Evolutionary conservation across 1,140 invertebrate genomes (phyloP).

Genomic region (Drosophila saltans): DNA sequence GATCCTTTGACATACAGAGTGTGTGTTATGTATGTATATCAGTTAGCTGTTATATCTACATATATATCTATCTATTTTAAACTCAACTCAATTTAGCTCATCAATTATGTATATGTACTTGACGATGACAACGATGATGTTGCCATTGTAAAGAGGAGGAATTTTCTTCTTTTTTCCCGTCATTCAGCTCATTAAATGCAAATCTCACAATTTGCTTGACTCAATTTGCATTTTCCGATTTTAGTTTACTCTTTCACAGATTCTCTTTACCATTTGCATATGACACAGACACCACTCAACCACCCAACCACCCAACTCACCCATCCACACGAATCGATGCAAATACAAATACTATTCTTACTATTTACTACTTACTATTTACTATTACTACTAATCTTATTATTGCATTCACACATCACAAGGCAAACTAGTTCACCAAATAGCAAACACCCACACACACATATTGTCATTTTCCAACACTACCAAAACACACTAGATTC

Average conservation of each 20-base stretch:
- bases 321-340: too few relatives aligned
- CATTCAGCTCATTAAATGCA: slow-evolving; percentile 11
- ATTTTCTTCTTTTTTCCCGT: background rate
- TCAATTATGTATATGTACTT: slow-evolving; percentile 6
- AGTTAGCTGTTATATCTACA: background rate
- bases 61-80: background rate
- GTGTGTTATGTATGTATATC: too few relatives aligned
- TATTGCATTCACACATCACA: too few relatives aligned
- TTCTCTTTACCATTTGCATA: background rate
- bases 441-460: background rate
- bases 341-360: too few relatives aligned
- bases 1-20: too few relatives aligned
- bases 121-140: slow-evolving; percentile 1
- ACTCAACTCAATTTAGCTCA: slow-evolving; percentile 5
- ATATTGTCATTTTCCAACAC: background rate
- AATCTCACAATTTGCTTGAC: slow-evolving; percentile 7
- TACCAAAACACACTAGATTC: slow-evolving; percentile 2
- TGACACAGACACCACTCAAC: background rate
- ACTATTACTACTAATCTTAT: too few relatives aligned
- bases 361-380: too few relatives aligned
- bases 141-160: background rate
- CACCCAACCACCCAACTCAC: too few relatives aligned
- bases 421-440: too few relatives aligned
- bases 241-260: background rate
- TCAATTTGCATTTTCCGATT: slow-evolving; percentile 9